phyloP scores from a whole-genome alignment of 2,888 invertebrate species.

The Pseudococcus viburni region DNA sequence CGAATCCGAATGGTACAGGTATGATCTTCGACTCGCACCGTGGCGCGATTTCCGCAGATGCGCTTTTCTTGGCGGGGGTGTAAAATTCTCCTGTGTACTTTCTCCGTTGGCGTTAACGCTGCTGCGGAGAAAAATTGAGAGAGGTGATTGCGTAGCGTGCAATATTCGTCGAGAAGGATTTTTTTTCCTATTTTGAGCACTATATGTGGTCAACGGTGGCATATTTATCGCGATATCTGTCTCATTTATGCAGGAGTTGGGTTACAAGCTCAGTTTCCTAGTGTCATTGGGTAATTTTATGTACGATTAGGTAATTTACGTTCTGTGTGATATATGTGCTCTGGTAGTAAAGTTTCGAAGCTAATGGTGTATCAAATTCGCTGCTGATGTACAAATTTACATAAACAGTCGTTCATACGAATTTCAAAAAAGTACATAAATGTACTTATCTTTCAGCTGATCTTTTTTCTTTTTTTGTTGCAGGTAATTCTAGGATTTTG shows the following conservation, averaged over 20 bases:
- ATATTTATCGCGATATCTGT: no score
- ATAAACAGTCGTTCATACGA: no score
- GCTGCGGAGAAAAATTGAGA: not conserved
- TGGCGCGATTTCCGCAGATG: constrained; percentile 7
- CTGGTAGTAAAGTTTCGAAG: not conserved
- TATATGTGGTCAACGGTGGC: no score
- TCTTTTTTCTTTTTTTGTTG: no score
- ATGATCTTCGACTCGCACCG: constrained; percentile 12
- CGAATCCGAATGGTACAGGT: not conserved
- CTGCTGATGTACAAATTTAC: no score
- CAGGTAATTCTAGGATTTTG: no score
- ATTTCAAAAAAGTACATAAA: no score
- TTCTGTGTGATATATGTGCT: not conserved
- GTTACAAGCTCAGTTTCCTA: not conserved
- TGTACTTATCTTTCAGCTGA: no score
- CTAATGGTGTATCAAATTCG: not conserved
- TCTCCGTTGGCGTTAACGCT: not conserved
- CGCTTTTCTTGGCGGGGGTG: constrained; percentile 51
- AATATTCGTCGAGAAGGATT: not conserved
- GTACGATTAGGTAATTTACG: not conserved
- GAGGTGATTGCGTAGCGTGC: not conserved
- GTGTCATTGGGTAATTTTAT: not conserved
- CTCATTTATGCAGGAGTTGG: no score
- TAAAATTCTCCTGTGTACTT: not conserved
- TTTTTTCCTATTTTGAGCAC: not conserved